Conservation (phyloP, 2,113 vertebrate species). For the Fregetta grallaria region DNA sequence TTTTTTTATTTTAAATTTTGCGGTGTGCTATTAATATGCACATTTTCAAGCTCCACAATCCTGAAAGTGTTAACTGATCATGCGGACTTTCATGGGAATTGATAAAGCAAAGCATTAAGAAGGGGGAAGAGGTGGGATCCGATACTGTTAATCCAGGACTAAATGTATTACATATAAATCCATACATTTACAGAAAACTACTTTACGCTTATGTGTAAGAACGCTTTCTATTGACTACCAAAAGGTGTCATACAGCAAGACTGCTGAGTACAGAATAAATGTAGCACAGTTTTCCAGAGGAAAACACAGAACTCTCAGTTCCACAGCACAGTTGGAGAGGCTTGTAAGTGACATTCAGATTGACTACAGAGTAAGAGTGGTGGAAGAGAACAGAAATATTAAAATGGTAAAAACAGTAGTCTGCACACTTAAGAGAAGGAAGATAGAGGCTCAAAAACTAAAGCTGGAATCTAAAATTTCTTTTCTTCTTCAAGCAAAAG, state of each 20-base stretch:
- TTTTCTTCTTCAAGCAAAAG: background rate
- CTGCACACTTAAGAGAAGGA: background rate
- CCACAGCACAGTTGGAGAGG: background rate
- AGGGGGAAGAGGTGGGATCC: background rate
- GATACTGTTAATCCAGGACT: background rate
- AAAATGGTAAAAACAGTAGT: background rate
- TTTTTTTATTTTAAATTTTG: background rate
- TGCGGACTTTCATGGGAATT: background rate
- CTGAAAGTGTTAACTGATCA: background rate
- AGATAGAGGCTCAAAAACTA: background rate
- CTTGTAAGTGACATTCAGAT: background rate
- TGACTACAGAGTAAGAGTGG: background rate
- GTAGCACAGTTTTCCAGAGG: background rate
- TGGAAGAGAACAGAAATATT: background rate
- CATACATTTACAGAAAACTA: background rate
- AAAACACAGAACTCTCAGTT: background rate
- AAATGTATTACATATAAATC: background rate
- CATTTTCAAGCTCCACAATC: background rate
- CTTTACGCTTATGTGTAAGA: background rate
- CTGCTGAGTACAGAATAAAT: background rate
- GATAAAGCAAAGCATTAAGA: background rate
- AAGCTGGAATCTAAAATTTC: background rate
- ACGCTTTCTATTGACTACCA: background rate
- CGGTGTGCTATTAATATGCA: background rate
- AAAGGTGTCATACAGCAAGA: background rate